Base-by-base conservation (phyloP, 53 echinoderm and acorn worm genomes). In the Holothuria scabra region DNA sequence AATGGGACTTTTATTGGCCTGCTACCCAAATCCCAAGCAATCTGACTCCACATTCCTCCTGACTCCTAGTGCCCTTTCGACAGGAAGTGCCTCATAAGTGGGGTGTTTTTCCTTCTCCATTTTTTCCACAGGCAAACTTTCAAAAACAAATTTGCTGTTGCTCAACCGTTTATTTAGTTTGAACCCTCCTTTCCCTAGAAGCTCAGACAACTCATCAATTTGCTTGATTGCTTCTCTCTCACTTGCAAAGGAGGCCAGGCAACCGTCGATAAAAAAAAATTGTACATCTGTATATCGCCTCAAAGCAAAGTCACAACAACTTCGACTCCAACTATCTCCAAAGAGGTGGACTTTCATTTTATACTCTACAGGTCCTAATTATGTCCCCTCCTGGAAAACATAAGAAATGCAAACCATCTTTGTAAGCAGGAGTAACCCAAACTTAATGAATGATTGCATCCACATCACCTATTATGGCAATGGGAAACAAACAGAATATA, bases 101-200 rank as follows among this genome's bases (percentile, higher is more conserved):
- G 6, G 35, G 35, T 35, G 3, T 35, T 4, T 35, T 35, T 35
- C 35, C 6, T 35, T 35, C 35, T 3, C 35, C 35, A 3, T 35
- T 35, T 35, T 35, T 89, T 35, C 35, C 3, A 35, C 3, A 35
- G 35, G 6, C 3, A 35, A 3, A 35, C 35, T 35, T 35, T 35
- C 3, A 35, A 35, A n/a, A n/a, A n/a, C n/a, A n/a, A n/a, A n/a
- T n/a, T n/a, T n/a, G 10, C 84, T 33, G 57, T 67, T 87, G 70
- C 79, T 78, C 2, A 58, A 75, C 87, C 91, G 84, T 32, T 91
- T 90, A 0, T 65, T 87, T 21, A 87, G 25, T 12, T 58, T 65
- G 56, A 87, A 84, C 18, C 91, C 91, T 78, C 84, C 84, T n/a
- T 38, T 66, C 18, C 34, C 24, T 35, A 83, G 44, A 33, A 91